phyloP scores from a whole-genome alignment of 2,113 vertebrate genomes.

The Phalacrocorax carbo region DNA sequence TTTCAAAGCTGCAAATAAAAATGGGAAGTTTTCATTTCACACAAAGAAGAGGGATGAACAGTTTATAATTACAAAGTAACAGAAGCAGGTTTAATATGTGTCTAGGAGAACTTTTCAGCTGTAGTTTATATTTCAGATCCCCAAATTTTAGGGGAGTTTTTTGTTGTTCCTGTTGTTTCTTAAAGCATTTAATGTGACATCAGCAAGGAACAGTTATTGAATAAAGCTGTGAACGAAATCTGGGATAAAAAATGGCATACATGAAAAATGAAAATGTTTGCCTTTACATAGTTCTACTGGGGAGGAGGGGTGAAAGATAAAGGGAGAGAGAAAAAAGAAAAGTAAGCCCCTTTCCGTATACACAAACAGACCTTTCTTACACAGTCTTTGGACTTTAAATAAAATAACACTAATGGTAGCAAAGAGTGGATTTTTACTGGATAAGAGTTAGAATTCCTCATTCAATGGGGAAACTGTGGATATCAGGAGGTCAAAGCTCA shows the following conservation, averaged over 20 bases:
- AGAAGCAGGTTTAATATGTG: not conserved
- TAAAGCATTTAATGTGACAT: not conserved
- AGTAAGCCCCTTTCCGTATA: not conserved
- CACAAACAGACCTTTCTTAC: not conserved
- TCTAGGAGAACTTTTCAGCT: not conserved
- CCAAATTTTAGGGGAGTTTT: not conserved
- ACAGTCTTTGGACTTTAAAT: not conserved
- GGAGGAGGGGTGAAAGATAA: not conserved
- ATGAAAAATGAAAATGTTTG: not conserved
- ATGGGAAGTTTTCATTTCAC: not conserved
- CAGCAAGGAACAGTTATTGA: not conserved
- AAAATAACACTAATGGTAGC: not conserved
- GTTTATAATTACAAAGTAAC: slow-evolving; percentile 19
- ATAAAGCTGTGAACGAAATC: not conserved
- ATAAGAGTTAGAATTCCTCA: not conserved
- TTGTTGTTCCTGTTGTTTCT: not conserved
- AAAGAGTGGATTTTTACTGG: not conserved
- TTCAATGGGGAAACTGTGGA: not conserved
- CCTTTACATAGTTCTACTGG: not conserved
- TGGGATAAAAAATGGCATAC: not conserved
- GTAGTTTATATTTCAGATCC: slow-evolving; percentile 8
- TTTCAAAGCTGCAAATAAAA: slow-evolving; percentile 25
- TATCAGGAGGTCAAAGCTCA: not conserved
- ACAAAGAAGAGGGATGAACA: not conserved
- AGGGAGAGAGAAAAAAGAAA: not conserved